Evolutionary conservation across 92 coral and sea anemone genomes (phyloP), one percentile per base, ranked within the genome.

Genomic region (Montipora capitata): DNA sequence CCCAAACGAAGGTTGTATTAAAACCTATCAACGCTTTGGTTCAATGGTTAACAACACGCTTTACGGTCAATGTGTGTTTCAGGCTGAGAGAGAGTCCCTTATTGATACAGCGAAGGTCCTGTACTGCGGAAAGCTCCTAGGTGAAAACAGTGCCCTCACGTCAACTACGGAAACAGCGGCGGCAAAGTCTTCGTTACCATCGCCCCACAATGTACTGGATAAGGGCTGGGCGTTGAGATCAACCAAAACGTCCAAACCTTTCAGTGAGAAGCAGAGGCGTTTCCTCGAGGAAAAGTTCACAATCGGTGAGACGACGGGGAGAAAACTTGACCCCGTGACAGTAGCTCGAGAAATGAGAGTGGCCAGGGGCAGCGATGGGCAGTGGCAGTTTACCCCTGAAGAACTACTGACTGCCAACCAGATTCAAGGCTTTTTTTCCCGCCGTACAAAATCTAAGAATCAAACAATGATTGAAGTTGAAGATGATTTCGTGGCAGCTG

Each of bases 31-130:
- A 56, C 48, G 78, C 63, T 82, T 69, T 49, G 67, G 77, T 11
- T 85, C 90, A 45, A 85, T 85, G 90, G 77, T 85, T 42, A 85
- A 85, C 68, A 84, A 85, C 65, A 65, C 64, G 16, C 40, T 52
- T 18, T 85, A 76, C 43, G 83, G 89, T 41, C 74, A 68, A 18
- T 85, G 89, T 63, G 74, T 39, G 12, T 61, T 85, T 52, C 78
- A 85, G 73, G 41, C 75, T 61, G 89, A 85, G 40, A 74, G 89
- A 62, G 76, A 85, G 20, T 18, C 38, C 76, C 66, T 62, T 57
- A 8, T 57, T 3, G 63, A 57, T 57, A 57, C 63, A 57, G 63
- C 8, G 63, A 57, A 57, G 15, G 15, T 57, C 12, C 12, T 57
- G 63, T 57, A 3, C 15, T 8, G 63, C 15, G 2, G 15, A 57